These are phyloP conservation scores for Bufo gargarizans DNA, from an alignment of 2,113 vertebrate species.

Conservation along the genomic window DNA sequence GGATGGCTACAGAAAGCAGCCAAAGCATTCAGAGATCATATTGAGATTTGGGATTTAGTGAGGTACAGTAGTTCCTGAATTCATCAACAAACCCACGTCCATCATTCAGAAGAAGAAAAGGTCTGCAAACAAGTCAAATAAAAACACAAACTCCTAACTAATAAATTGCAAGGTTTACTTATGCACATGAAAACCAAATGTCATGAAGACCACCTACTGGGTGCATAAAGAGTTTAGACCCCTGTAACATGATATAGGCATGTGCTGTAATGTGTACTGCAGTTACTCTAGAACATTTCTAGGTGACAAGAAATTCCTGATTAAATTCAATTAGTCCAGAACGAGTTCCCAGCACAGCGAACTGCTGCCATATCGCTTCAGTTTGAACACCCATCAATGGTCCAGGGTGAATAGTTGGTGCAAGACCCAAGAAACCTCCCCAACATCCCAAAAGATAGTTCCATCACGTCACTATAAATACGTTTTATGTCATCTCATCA, in stretches of 20 bases:
- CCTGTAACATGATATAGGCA: background rate
- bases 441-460: background rate
- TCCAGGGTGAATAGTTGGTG: background rate
- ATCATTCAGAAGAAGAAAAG: too few relatives aligned
- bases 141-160: background rate
- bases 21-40: too few relatives aligned
- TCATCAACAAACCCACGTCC: too few relatives aligned
- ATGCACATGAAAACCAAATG: background rate
- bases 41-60: too few relatives aligned
- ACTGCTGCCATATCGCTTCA: background rate
- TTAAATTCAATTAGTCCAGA: background rate
- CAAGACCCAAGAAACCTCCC: background rate
- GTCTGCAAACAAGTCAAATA: too few relatives aligned
- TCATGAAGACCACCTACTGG: conserved; percentile 7
- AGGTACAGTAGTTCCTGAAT: too few relatives aligned
- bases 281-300: background rate
- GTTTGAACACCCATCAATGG: background rate
- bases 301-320: conserved; percentile 14
- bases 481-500: conserved; percentile 87
- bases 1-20: too few relatives aligned
- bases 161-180: background rate
- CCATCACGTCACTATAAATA: too few relatives aligned
- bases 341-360: background rate
- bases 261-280: background rate
- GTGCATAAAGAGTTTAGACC: background rate